Evolutionary conservation across 2,888 invertebrate genomes (phyloP).

Genomic region (Acleris sparsana): DNA sequence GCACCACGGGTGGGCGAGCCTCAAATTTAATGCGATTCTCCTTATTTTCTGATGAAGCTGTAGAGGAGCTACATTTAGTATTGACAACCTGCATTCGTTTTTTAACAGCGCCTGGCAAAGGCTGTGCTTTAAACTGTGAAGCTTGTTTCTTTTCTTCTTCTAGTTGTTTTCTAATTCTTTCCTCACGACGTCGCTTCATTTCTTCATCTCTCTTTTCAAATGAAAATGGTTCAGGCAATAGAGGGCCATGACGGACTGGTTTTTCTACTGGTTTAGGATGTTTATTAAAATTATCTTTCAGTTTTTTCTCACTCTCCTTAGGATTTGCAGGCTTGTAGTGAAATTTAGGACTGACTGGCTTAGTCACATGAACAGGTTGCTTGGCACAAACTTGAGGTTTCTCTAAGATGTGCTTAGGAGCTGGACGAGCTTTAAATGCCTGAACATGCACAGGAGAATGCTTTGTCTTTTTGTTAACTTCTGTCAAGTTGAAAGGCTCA

Average conservation of each 20-base stretch:
- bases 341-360: constrained; percentile 67
- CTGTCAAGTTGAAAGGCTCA: constrained; percentile 86
- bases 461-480: constrained; percentile 72
- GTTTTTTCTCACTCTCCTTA: constrained; percentile 46
- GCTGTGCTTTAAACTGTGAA: constrained; percentile 88
- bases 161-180: constrained; percentile 82
- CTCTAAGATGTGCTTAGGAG: constrained; percentile 81
- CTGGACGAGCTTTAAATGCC: constrained; percentile 85
- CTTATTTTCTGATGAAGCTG: constrained; percentile 71
- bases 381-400: constrained; percentile 69
- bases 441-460: constrained; percentile 50
- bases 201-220: constrained; percentile 87
- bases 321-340: constrained; percentile 60
- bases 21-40: constrained; percentile 81
- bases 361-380: constrained; percentile 54
- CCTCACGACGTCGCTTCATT: constrained; percentile 82
- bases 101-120: constrained; percentile 81
- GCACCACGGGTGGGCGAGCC: constrained; percentile 85
- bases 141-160: constrained; percentile 84
- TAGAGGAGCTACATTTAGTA: constrained; percentile 56
- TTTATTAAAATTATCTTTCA: constrained; percentile 6
- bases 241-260: constrained; percentile 54
- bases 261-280: constrained; percentile 43
- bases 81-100: constrained; percentile 65
- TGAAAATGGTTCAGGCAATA: constrained; percentile 84